Conservation (phyloP, 53 echinoderm and acorn worm species). For the Arbacia lixula region DNA sequence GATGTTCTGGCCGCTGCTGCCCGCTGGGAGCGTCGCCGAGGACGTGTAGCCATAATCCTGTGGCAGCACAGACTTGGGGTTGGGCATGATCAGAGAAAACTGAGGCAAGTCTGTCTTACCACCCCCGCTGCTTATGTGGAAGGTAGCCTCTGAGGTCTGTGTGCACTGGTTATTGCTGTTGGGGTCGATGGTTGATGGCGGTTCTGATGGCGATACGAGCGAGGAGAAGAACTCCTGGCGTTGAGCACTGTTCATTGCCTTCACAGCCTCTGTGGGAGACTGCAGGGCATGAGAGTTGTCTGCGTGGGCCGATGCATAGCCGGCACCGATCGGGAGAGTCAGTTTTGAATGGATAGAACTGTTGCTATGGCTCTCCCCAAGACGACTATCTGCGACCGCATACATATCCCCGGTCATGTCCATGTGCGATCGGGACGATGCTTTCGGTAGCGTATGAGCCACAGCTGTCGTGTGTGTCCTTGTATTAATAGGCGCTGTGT, state of each 20-base stretch:
- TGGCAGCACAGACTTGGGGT: slow-evolving; percentile 53
- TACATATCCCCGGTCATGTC: slow-evolving; percentile 51
- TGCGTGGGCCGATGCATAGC: background rate
- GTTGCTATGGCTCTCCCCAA: slow-evolving; percentile 74
- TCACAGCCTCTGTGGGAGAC: slow-evolving; percentile 88
- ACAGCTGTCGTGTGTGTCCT: slow-evolving; percentile 1
- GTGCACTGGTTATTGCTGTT: slow-evolving; percentile 40
- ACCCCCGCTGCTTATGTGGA: background rate
- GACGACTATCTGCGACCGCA: slow-evolving; percentile 28
- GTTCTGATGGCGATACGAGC: slow-evolving; percentile 58
- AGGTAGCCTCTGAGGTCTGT: slow-evolving; percentile 37
- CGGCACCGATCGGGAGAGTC: slow-evolving; percentile 48
- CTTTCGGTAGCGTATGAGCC: slow-evolving; percentile 91
- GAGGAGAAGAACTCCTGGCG: slow-evolving; percentile 74
- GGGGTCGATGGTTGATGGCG: background rate
- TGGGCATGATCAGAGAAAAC: slow-evolving; percentile 78
- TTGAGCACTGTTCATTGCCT: slow-evolving; percentile 68
- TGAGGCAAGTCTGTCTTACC: slow-evolving; percentile 42
- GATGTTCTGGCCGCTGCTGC: background rate
- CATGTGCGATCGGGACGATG: slow-evolving; percentile 69
- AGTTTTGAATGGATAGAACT: slow-evolving; percentile 51
- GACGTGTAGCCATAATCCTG: background rate
- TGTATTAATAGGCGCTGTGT: background rate
- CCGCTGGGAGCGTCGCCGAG: background rate
- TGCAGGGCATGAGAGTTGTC: background rate